Percentiles rank a stretch among this genome's conserved stretches.
These are phyloP conservation scores for Chydorus sphaericus DNA, from an alignment of 2,888 invertebrate species.

Conservation along the genomic window DNA sequence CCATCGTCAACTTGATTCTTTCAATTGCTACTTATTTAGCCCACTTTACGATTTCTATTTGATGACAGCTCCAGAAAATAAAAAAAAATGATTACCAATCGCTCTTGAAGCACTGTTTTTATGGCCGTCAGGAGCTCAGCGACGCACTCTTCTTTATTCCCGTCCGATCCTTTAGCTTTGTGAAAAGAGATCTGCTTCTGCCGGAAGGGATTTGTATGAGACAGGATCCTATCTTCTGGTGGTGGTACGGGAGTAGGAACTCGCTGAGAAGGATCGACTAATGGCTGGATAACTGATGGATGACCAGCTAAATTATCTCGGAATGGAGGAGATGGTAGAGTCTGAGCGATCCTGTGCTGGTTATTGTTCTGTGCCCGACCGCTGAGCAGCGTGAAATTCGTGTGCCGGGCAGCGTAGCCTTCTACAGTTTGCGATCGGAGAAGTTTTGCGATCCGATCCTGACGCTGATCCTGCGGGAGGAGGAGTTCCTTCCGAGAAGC, in stretches of 20 bases:
- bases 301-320: background rate
- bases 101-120: constrained; percentile 59
- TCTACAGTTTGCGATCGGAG: constrained; percentile 70
- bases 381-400: constrained; percentile 65
- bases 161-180: background rate
- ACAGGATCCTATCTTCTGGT: background rate
- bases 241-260: background rate
- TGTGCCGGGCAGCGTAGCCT: constrained; percentile 75
- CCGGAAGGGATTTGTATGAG: constrained; percentile 1
- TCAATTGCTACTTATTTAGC: too few species aligned
- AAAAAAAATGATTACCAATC: constrained; percentile 27
- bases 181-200: background rate
- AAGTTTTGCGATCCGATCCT: constrained; percentile 32
- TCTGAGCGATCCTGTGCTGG: constrained; percentile 27
- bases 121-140: constrained; percentile 63
- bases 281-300: background rate
- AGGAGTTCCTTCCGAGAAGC: constrained; percentile 41
- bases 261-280: background rate
- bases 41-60: too few species aligned
- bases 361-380: constrained; percentile 67
- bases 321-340: constrained; percentile 52
- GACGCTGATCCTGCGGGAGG: background rate
- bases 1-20: too few species aligned
- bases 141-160: constrained; percentile 51
- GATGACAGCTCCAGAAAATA: too few species aligned